Evolutionary conservation across 2,113 vertebrate genomes (phyloP).

Genomic region (Nanger granti): DNA sequence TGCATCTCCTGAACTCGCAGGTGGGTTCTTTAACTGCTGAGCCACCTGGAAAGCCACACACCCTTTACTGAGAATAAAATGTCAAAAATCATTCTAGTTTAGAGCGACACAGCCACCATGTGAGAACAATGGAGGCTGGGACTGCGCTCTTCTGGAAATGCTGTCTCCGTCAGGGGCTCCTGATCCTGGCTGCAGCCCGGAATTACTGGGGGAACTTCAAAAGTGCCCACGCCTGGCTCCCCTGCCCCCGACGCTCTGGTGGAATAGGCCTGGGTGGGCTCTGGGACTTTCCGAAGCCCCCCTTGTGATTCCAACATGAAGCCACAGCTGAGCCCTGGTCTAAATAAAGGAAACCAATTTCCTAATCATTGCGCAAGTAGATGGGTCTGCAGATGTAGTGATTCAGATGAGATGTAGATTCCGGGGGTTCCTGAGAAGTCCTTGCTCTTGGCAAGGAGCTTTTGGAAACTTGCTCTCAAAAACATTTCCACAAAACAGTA

Average conservation of each 20-base stretch:
- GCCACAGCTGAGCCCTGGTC: neutral
- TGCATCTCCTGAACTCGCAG: neutral
- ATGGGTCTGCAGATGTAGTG: neutral
- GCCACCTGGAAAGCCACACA: neutral
- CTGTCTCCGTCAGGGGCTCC: neutral
- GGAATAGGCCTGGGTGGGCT: neutral
- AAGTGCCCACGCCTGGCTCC: accelerated
- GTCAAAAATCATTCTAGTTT: neutral
- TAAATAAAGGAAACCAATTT: slow-evolving; percentile 24
- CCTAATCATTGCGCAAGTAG: neutral
- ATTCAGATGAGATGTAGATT: neutral
- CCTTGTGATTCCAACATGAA: neutral
- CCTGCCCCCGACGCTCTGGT: neutral
- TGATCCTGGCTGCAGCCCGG: neutral
- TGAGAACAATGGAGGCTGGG: neutral
- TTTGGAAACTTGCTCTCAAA: neutral
- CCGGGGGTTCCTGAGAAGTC: neutral
- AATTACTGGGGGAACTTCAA: neutral
- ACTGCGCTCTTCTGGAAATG: neutral
- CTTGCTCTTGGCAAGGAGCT: neutral
- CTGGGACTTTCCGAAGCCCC: neutral
- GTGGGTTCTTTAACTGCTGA: neutral
- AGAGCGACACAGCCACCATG: neutral
- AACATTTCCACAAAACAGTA: neutral
- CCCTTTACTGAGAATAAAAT: neutral